Evolutionary conservation across 2,888 invertebrate genomes (phyloP).

Genomic region (Lithophane semibrunnea): DNA sequence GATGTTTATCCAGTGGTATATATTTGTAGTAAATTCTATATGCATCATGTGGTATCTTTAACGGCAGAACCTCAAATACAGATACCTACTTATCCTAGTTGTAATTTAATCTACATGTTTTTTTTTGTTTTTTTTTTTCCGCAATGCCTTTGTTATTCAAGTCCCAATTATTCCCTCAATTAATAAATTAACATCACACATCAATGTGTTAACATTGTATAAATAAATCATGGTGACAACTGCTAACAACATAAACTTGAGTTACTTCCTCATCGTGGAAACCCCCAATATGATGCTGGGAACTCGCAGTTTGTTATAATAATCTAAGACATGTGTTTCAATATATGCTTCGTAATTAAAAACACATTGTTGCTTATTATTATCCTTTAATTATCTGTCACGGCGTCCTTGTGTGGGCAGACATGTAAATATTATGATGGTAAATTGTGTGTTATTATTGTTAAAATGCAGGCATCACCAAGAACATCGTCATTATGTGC

Average conservation of each 20-base stretch:
- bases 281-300: constrained; percentile 22
- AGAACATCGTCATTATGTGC: constrained; percentile 38
- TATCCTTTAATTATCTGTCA: constrained; percentile 39
- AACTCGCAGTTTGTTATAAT: constrained; percentile 28
- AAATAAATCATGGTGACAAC: constrained; percentile 7
- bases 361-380: constrained; percentile 56
- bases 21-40: not conserved
- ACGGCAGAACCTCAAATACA: not conserved
- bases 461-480: constrained; percentile 33
- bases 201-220: not conserved
- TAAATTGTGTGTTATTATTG: constrained; percentile 16
- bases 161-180: not conserved
- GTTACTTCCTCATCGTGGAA: constrained; percentile 23
- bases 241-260: not conserved
- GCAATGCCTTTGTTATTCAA: not conserved
- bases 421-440: constrained; percentile 44
- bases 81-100: not conserved
- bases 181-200: not conserved
- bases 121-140: not conserved
- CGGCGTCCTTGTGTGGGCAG: constrained; percentile 30
- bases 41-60: not conserved
- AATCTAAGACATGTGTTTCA: constrained; percentile 41
- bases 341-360: constrained; percentile 51
- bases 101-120: not conserved
- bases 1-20: no score